These are phyloP conservation scores for Cydia amplana DNA, from an alignment of 1,140 invertebrate species.

Conservation along the genomic window DNA sequence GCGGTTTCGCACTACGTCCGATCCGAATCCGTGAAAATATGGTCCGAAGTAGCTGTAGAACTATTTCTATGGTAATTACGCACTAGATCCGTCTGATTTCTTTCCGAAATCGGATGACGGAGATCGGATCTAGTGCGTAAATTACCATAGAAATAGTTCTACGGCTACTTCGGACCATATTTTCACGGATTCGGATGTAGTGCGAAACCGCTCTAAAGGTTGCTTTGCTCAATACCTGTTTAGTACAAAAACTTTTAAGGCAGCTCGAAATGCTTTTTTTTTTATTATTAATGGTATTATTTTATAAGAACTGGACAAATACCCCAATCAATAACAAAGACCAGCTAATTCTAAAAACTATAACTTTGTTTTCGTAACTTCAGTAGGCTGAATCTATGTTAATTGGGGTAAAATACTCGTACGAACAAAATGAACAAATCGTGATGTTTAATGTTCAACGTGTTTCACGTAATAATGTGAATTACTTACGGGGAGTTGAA, in stretches of 20 bases:
- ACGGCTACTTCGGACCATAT: no score
- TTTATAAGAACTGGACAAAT: slow-evolving; percentile 11
- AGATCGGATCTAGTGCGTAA: no score
- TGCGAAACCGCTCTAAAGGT: no score
- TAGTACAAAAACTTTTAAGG: slow-evolving; percentile 65
- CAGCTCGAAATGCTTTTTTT: slow-evolving; percentile 29
- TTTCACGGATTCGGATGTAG: no score
- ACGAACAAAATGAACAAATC: neutral
- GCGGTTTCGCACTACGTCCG: no score
- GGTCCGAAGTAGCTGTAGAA: no score
- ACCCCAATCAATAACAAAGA: neutral
- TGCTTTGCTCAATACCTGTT: slow-evolving; percentile 70
- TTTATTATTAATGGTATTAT: slow-evolving; percentile 26
- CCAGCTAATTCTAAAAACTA: neutral
- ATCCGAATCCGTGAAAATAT: no score
- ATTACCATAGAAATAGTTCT: no score
- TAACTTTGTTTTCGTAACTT: neutral
- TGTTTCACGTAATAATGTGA: neutral
- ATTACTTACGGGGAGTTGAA: neutral
- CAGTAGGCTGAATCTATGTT: neutral
- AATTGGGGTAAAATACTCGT: neutral
- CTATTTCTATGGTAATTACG: no score
- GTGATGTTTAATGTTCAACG: neutral
- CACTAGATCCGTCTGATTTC: no score
- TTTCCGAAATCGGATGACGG: no score